Conservation (phyloP, 2,797 vertebrate species). For the Coluber constrictor region DNA sequence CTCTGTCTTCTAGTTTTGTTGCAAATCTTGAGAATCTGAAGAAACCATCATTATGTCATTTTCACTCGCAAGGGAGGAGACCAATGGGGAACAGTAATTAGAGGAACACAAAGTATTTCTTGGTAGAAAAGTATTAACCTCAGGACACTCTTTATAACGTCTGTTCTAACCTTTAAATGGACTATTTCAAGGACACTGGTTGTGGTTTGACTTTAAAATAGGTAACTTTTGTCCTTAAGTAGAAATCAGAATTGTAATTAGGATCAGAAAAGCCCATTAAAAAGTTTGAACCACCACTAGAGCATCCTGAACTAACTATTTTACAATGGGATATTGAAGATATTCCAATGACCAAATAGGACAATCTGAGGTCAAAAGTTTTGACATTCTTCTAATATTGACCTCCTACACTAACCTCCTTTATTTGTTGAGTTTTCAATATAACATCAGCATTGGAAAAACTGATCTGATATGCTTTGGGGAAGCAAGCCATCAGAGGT, state of each 20-base stretch:
- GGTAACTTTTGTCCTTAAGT: not conserved
- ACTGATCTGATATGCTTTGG: not conserved
- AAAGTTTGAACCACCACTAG: not conserved
- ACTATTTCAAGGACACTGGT: not conserved
- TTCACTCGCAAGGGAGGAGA: not conserved
- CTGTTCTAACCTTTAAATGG: not conserved
- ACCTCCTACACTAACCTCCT: not conserved
- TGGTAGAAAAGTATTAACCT: not conserved
- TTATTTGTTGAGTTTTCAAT: not conserved
- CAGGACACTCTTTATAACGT: not conserved
- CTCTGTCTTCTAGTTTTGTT: not conserved
- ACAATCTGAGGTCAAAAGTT: not conserved
- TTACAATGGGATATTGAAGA: not conserved
- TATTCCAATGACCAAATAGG: not conserved
- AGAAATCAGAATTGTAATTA: not conserved
- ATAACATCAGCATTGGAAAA: not conserved
- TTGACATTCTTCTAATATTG: not conserved
- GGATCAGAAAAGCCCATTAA: not conserved
- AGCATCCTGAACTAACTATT: not conserved
- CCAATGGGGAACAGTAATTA: not conserved
- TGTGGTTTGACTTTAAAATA: not conserved
- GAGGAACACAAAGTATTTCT: not conserved
- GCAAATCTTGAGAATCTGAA: not conserved
- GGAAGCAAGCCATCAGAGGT: too few relatives aligned
- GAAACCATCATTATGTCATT: not conserved